phyloP scores from a whole-genome alignment of 2,113 vertebrate genomes.

The Xenotilapia flavipinnis region DNA sequence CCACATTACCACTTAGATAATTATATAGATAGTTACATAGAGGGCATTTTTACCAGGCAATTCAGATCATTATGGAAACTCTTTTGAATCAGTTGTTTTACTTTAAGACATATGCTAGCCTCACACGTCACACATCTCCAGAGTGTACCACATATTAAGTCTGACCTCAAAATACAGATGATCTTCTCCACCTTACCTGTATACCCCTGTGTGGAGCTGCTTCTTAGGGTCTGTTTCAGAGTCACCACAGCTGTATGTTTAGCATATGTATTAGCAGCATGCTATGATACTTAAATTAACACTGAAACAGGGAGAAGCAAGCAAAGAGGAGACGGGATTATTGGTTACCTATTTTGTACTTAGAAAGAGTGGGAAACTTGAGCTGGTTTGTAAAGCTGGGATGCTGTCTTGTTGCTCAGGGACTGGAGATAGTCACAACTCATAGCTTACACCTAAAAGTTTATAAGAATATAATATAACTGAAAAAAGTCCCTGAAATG shows the following conservation, averaged over 20 bases:
- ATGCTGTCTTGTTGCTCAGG: neutral
- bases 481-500: neutral
- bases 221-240: neutral
- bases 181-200: neutral
- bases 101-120: neutral
- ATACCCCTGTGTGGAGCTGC: neutral
- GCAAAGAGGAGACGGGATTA: neutral
- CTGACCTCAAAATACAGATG: neutral
- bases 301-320: neutral
- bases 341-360: neutral
- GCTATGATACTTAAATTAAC: neutral
- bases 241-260: neutral
- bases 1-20: neutral
- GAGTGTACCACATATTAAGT: neutral
- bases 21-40: neutral
- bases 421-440: neutral
- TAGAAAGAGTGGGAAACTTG: neutral
- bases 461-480: neutral
- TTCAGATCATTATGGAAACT: neutral
- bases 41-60: neutral
- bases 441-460: neutral
- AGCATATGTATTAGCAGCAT: neutral
- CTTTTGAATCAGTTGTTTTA: neutral
- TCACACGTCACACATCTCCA: neutral
- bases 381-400: neutral